These are phyloP conservation scores for Oscheius sp. DNA, from an alignment of 2,888 invertebrate genomes.

Conservation along the genomic window DNA sequence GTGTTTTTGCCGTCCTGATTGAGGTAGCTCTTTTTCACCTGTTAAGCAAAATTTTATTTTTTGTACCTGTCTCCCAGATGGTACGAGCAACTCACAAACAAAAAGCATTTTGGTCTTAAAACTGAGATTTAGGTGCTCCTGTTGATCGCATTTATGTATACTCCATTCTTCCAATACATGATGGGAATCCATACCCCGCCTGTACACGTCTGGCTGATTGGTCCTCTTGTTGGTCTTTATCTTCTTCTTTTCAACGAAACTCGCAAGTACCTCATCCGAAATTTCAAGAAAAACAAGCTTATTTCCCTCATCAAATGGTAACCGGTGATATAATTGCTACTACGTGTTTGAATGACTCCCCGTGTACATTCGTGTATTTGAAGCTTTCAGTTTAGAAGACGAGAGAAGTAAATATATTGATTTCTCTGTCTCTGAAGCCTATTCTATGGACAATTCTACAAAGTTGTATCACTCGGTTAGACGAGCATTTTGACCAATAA, in stretches of 20 bases:
- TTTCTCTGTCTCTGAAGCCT: no score
- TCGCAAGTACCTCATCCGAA: constrained; percentile 62
- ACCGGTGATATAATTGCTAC: no score
- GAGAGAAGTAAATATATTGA: no score
- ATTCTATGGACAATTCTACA: no score
- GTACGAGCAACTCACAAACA: no score
- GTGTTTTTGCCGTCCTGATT: constrained; percentile 66
- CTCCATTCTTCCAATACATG: constrained; percentile 67
- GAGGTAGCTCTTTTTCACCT: constrained; percentile 43
- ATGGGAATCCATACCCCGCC: constrained; percentile 69
- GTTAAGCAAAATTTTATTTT: neutral
- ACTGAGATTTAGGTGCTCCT: constrained; percentile 60
- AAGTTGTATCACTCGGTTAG: no score
- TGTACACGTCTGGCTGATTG: constrained; percentile 56
- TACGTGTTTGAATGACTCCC: no score
- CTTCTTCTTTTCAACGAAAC: constrained; percentile 65
- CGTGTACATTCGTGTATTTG: no score
- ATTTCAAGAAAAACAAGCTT: constrained; percentile 44
- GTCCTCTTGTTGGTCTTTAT: constrained; percentile 61
- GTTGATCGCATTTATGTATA: constrained; percentile 68
- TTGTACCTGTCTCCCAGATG: no score
- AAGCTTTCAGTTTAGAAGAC: no score
- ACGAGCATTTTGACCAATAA: no score
- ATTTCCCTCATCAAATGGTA: constrained; percentile 57
- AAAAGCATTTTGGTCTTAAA: no score